Base-by-base conservation (phyloP, 2,113 vertebrate species). In the Dipodomys ordii region DNA sequence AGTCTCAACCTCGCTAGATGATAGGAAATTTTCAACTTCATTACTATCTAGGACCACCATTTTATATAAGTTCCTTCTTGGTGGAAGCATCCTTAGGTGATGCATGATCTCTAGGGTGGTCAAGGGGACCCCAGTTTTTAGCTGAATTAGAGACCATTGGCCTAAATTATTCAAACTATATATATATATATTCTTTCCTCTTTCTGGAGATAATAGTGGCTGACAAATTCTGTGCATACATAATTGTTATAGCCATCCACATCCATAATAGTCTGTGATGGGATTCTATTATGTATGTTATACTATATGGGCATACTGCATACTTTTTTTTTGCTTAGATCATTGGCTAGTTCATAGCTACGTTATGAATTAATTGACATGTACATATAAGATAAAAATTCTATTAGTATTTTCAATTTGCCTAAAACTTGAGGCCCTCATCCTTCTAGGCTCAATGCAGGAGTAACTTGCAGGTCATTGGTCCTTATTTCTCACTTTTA, bases 401-500 rank as follows among this genome's bases (percentile, higher is more conserved):
- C 57, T 79, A 35, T 87, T 46, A 30, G 4, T 53, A 15, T 83
- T 77, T 87, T 68, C 74, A 2, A 39, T 92, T 90, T 94, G 78
- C 15, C 25, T 76, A 23, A 86, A 60, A 13, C 28, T 49, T 57
- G 46, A 25, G 19, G 81, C 7, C 28, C 39, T 81, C 11, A 23
- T 85, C 46, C 30, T 32, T 74, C 5, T 44, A 74, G 65, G 60
- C 30, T 81, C 30, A 80, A 18, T 23, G 77, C 20, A 83, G 81
- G 46, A 92, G n/a, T 87, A 74, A 57, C 28, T 60, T 83, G 67
- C 44, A 94, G 60, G 57, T 83, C 32, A 32, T 88, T 77, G 60
- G 57, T 83, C 32, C 39, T 88, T 77, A 60, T 76, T 91, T 94
- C 27, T 13, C 2, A 76, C 30, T 88, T 92, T 83, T 83, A 68